Evolutionary conservation across 2,113 vertebrate species (phyloP).

Genomic region (Vulpes ferrilata): DNA sequence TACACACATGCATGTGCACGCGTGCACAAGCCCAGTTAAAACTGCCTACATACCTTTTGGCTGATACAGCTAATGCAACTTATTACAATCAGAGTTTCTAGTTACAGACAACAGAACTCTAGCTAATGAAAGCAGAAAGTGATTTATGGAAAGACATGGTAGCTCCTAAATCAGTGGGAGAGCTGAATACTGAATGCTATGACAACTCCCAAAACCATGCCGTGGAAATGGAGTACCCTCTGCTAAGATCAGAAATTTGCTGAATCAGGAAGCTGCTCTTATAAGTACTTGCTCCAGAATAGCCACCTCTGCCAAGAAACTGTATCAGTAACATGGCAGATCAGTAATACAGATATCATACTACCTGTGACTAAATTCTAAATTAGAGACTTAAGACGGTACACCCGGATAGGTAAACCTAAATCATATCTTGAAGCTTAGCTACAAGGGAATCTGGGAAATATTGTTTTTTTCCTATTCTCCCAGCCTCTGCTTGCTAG

Average conservation of each 20-base stretch:
- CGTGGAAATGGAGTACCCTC: not conserved
- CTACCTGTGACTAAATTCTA: not conserved
- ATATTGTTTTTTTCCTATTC: not conserved
- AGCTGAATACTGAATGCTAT: not conserved
- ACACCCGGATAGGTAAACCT: not conserved
- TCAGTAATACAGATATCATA: not conserved
- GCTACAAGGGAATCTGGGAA: not conserved
- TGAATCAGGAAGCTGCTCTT: not conserved
- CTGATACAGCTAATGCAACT: not conserved
- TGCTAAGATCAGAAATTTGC: not conserved
- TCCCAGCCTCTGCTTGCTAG: not conserved
- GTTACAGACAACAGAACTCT: constrained; percentile 34
- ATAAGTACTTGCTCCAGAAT: not conserved
- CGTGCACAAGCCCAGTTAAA: not conserved
- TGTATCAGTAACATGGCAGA: not conserved
- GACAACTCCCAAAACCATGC: not conserved
- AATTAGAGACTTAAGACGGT: not conserved
- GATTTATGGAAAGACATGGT: constrained; percentile 52
- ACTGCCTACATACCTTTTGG: not conserved
- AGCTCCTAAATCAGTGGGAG: not conserved
- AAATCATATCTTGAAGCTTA: constrained; percentile 13
- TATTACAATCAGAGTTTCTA: not conserved
- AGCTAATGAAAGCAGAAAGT: constrained; percentile 52
- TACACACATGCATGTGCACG: not conserved
- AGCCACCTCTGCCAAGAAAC: not conserved